These are phyloP conservation scores for Cololabis saira DNA, from an alignment of 2,113 vertebrate species.

Conservation along the genomic window DNA sequence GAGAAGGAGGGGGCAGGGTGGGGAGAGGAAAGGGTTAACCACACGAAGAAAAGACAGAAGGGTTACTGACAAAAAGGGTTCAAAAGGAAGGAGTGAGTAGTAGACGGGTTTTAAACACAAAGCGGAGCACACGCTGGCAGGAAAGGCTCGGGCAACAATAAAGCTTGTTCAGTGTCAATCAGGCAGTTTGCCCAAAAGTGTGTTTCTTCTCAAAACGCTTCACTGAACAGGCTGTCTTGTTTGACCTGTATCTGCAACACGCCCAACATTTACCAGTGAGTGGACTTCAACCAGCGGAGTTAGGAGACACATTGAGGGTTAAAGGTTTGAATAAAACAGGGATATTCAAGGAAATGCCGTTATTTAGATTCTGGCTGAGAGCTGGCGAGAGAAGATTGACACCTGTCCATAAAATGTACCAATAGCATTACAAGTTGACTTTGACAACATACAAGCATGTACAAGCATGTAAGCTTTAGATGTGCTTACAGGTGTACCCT, in stretches of 20 bases:
- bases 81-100: conserved; percentile 46
- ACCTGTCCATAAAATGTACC: too few species aligned
- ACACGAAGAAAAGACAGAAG: conserved; percentile 68
- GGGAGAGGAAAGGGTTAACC: conserved; percentile 76
- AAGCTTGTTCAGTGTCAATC: conserved; percentile 39
- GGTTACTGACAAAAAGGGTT: conserved; percentile 71
- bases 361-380: too few species aligned
- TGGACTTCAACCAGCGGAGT: too few species aligned
- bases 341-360: too few species aligned
- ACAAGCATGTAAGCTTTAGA: neutral
- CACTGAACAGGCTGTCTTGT: conserved; percentile 39
- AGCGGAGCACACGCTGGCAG: conserved; percentile 46
- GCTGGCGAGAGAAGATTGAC: too few species aligned
- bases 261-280: too few species aligned
- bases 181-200: neutral
- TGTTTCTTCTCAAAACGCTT: neutral
- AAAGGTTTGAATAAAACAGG: too few species aligned
- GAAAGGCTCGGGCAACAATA: conserved; percentile 45
- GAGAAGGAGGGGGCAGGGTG: conserved; percentile 66
- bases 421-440: too few species aligned
- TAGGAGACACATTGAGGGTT: too few species aligned
- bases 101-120: conserved; percentile 50
- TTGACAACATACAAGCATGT: too few species aligned
- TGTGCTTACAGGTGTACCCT: neutral
- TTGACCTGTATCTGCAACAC: neutral